Evolutionary conservation across 1,140 invertebrate species (phyloP), one percentile per base, ranked within the genome.

Genomic region (Saccostrea cuccullata): DNA sequence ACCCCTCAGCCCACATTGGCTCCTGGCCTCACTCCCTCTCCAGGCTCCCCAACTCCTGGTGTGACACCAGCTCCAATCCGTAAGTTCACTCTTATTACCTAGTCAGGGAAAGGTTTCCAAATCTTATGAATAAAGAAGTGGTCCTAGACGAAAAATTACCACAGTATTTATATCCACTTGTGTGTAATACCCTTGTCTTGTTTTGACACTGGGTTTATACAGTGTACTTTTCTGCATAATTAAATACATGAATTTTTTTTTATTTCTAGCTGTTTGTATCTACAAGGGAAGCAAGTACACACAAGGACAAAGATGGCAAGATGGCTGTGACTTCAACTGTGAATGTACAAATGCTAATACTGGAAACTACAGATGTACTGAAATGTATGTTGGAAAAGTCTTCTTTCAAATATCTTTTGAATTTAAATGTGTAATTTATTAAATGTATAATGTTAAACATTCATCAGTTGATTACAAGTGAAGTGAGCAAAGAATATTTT

Each of bases 271-370:
- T 60, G 85, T 89, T 15, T 92, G 92, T 89, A 60, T 91, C 11
- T 92, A 92, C 88, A 91, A 91, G 40, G 90, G 89, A 55, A 85
- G 67, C 56, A 15, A 83, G n/a, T 92, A 92, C 84, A 85, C 84
- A 58, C 91, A 92, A 70, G 90, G 85, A 64, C 89, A 92, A 83
- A 86, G 67, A 36, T 92, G 92, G 92, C 89, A 91, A 13, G 92
- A 92, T 85, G 92, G 92, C 0, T 92, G 92, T 87, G 77, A 89
- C 17, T 86, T 87, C 30, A 82, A 88, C 58, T 92, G 92, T 88
- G 88, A 88, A 87, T 92, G 92, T 89, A 90, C 90, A 17, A 87
- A 92, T 77, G 90, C 87, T 20, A 64, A 85, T n/a, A 90, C 73
- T n/a, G 89, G 90, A 5, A 85, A 64, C 85, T 92, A 91, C 84